Evolutionary conservation across 1,140 invertebrate species (phyloP), one percentile per base, ranked within the genome.

Genomic region (Drosophila parvula): DNA sequence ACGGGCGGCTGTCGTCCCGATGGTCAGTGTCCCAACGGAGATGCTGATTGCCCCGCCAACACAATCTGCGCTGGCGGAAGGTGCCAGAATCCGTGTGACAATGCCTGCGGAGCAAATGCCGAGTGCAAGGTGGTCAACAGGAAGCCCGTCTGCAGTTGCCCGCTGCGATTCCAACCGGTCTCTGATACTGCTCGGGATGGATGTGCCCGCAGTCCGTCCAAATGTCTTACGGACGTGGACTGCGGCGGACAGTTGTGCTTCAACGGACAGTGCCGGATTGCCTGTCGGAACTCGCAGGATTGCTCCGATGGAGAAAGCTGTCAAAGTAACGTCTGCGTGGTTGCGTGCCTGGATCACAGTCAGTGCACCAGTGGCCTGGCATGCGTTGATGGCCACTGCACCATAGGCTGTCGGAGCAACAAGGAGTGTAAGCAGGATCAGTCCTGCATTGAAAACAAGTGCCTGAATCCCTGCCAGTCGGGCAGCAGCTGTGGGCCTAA

Each of bases 401-500:
- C 95, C 5, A 92, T 97, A 38, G 97, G 97, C 28, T 98, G 97
- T 86, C 94, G 97, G 88, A 95, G 94, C 68, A 96, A 97, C 84
- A 94, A 95, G 82, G 96, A 98, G 76, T 98, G 97, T 90, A 93
- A 94, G 7, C 93, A 92, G 16, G 93, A 95, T 55, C 94, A 97
- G 88, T 95, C 96, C 3, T 98, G 97, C 84, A 94, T 97, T 18
- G 95, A 96, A 55, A 96, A 96, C 81, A 96, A 96, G 92, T 98
- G 97, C 91, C 93, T 95, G 89, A 95, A 98, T 93, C 96, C 97
- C 18, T 98, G 97, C 85, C 92, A 94, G 50, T 94, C 93, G 22
- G 94, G 95, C 80, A 95, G 95, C 58, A 94, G 95, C 7, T 98
- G 97, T 91, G 97, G 97, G 12, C 95, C 96, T 3, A 98, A 98